Percentiles rank a stretch among this genome's conserved stretches.
phyloP scores from a whole-genome alignment of 2,797 vertebrate genomes.

The Loriculus beryllinus region DNA sequence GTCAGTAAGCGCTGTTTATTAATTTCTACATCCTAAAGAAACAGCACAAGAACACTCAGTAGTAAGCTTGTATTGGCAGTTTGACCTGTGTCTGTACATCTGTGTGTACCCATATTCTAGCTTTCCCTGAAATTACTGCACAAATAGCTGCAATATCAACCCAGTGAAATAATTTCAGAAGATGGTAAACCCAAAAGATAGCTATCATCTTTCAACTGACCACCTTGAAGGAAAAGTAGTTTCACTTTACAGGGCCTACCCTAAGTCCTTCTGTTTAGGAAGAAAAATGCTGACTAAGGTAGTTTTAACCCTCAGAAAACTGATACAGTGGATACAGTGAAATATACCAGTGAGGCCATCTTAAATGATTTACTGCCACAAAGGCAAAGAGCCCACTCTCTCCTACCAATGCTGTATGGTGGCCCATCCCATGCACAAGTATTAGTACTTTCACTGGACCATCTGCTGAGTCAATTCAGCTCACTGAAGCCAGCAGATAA shows the following conservation, averaged over 20 bases:
- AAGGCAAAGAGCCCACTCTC: neutral
- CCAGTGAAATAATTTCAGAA: neutral
- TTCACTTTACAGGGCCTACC: neutral
- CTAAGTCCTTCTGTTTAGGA: neutral
- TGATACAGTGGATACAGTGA: neutral
- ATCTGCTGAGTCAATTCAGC: neutral
- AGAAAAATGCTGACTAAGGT: neutral
- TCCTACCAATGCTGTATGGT: neutral
- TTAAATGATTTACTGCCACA: neutral
- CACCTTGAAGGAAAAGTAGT: neutral
- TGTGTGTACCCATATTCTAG: too few relatives aligned
- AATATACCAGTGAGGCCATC: neutral
- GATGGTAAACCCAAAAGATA: neutral
- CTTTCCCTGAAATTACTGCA: neutral
- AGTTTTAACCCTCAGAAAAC: neutral
- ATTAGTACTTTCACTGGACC: neutral
- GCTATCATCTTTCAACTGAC: neutral
- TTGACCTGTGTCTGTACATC: rapidly evolving
- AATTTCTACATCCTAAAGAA: slow-evolving; percentile 73
- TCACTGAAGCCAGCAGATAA: neutral
- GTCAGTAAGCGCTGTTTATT: slow-evolving; percentile 68
- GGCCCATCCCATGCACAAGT: neutral
- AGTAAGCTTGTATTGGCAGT: neutral
- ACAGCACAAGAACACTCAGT: neutral
- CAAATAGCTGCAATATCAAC: neutral